These are phyloP conservation scores for Eupeodes luniger DNA, from an alignment of 2,888 invertebrate species.

Conservation along the genomic window DNA sequence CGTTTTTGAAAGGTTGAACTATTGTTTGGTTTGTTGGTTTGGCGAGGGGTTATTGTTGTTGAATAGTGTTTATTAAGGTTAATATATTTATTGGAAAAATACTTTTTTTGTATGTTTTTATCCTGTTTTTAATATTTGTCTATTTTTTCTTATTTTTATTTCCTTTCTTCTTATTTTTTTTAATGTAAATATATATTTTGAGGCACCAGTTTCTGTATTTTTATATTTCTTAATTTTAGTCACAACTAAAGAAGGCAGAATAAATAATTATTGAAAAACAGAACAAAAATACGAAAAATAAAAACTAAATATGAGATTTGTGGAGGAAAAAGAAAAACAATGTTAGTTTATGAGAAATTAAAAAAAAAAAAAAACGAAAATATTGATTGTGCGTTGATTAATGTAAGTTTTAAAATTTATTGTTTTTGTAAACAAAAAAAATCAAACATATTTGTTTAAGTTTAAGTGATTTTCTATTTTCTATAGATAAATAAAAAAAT, in stretches of 20 bases:
- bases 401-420: too few relatives aligned
- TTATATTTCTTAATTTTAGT: constrained; percentile 60
- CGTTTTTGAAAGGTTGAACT: constrained; percentile 84
- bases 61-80: constrained; percentile 37
- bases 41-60: constrained; percentile 10
- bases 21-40: constrained; percentile 53
- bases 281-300: not conserved
- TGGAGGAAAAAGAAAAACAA: not conserved
- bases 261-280: not conserved
- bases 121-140: constrained; percentile 73
- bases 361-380: not conserved
- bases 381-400: not conserved
- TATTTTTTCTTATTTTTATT: constrained; percentile 58
- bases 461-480: constrained; percentile 54
- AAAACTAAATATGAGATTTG: constrained; percentile 10
- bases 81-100: constrained; percentile 29
- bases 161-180: constrained; percentile 36
- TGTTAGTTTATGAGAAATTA: constrained; percentile 17
- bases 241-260: constrained; percentile 9
- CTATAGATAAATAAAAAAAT: constrained; percentile 69
- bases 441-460: constrained; percentile 38
- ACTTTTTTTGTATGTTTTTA: constrained; percentile 40
- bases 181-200: constrained; percentile 81
- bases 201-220: constrained; percentile 84
- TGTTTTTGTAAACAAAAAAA: constrained; percentile 6